A percentile compares a stretch with the other conserved stretches of the same genome.
Conservation (phyloP, 92 coral and sea anemone genomes). For the Scolanthus callimorphus region DNA sequence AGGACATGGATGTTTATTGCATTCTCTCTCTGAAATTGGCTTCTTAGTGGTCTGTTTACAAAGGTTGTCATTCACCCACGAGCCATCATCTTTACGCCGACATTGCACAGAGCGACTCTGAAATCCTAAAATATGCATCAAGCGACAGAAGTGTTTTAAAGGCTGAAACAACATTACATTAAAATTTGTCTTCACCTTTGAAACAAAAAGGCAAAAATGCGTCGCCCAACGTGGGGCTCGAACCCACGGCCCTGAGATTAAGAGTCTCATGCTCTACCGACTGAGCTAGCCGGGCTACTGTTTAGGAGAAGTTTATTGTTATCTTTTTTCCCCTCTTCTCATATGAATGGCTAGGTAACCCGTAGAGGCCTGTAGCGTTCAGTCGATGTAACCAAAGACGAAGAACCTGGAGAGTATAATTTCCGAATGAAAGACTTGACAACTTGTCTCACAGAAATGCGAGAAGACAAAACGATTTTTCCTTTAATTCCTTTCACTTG, state of each 20-base stretch:
- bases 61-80: slow-evolving; percentile 56
- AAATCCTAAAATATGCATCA: slow-evolving; percentile 22
- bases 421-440: too few relatives aligned
- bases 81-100: slow-evolving; percentile 71
- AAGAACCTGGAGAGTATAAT: too few relatives aligned
- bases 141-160: not conserved
- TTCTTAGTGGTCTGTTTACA: slow-evolving; percentile 46
- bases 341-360: too few relatives aligned
- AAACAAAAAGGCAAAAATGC: too few relatives aligned
- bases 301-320: too few relatives aligned
- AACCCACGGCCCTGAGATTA: not conserved
- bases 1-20: slow-evolving; percentile 76
- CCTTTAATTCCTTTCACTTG: too few relatives aligned
- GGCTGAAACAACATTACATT: not conserved
- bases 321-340: too few relatives aligned
- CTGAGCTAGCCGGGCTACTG: slow-evolving; percentile 2
- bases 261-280: slow-evolving; percentile 1
- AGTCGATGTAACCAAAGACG: too few relatives aligned
- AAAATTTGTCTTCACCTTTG: not conserved
- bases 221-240: slow-evolving; percentile 2
- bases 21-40: slow-evolving; percentile 35
- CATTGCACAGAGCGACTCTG: slow-evolving; percentile 58
- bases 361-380: too few relatives aligned
- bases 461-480: too few relatives aligned
- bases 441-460: too few relatives aligned